phyloP scores from a whole-genome alignment of 2,888 invertebrate genomes.

The Eledona agricola region DNA sequence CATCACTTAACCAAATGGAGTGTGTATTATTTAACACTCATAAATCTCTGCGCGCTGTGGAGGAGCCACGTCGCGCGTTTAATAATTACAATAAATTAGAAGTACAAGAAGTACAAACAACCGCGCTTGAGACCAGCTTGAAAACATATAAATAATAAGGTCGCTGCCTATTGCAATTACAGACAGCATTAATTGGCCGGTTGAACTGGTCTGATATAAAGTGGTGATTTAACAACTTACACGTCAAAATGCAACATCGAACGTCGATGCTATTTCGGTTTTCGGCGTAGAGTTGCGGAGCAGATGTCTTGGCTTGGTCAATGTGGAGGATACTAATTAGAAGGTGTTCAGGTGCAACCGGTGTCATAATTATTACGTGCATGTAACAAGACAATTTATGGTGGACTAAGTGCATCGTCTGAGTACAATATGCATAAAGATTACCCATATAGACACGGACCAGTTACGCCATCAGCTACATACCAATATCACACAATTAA shows the following conservation, averaged over 20 bases:
- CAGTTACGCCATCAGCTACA: slow-evolving; percentile 14
- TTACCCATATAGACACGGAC: slow-evolving; percentile 28
- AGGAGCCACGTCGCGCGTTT: too few relatives aligned
- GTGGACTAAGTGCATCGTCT: slow-evolving; percentile 10
- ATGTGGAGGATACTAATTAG: slow-evolving; percentile 6
- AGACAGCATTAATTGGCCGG: slow-evolving; percentile 46
- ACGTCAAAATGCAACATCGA: slow-evolving; percentile 40
- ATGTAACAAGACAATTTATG: slow-evolving; percentile 20
- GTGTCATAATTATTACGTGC: slow-evolving; percentile 9
- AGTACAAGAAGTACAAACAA: slow-evolving; percentile 42
- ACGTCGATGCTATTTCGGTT: slow-evolving; percentile 14
- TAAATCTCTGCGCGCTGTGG: too few relatives aligned
- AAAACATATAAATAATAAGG: slow-evolving; percentile 47
- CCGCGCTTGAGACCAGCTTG: slow-evolving; percentile 40
- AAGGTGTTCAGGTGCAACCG: slow-evolving; percentile 18
- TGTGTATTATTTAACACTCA: too few relatives aligned
- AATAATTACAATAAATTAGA: slow-evolving; percentile 38
- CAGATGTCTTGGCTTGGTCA: slow-evolving; percentile 10
- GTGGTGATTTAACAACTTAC: slow-evolving; percentile 45
- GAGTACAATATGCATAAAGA: slow-evolving; percentile 29
- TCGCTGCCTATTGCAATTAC: slow-evolving; percentile 46
- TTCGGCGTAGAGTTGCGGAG: slow-evolving; percentile 1
- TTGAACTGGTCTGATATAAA: slow-evolving; percentile 42
- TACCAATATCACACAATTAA: slow-evolving; percentile 23
- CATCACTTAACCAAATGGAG: too few relatives aligned